Base-by-base conservation (phyloP, 2,797 vertebrate genomes). In the Cheirogaleus major region DNA sequence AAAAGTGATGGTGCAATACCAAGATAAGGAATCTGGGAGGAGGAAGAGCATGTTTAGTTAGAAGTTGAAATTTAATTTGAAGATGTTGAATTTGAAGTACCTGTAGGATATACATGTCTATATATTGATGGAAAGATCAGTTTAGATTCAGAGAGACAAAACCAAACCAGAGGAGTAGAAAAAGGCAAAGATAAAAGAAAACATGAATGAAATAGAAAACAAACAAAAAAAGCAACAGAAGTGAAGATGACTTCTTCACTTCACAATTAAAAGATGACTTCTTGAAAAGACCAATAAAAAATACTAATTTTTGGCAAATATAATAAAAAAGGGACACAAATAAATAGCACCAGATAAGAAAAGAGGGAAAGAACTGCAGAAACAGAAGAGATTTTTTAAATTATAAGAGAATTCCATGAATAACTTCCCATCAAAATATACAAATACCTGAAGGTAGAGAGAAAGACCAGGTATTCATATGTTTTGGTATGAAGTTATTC, bases 41-140 rank as follows among this genome's bases (percentile, higher is more conserved):
- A 85, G 52, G 38, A 86, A 93, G 20, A 76, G 17, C 14, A 55
- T 76, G 48, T 95, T 55, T 90, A 59, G n/a, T 70, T 17, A 90
- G 81, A 75, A 93, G 57, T 18, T 85, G 43, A 92, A 92, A 96
- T 89, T 89, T 65, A 32, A 92, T 80, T 89, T 96, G 20, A 81
- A 89, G 52, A 92, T 85, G 41, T 5, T 83, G 70, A 85, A 67
- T 61, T 61, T 61, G 20, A 95, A 18, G 65, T 89, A 23, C 15
- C 23, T 22, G 0, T 50, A 65, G 27, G 41, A 88, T 76, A 79
- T 45, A 27, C 41, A 82, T 52, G 35, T 61, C 2, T 87, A 38
- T n/a, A 48, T 87, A 78, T 38, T 45, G 35, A 76, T 61, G 27
- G 48, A 89, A 81, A 92, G 84, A 50, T 84, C 65, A 80, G 67